A percentile compares a stretch with the other conserved stretches of the same genome.
Conservation (phyloP, 1,140 invertebrate genomes). For the Chionoecetes opilio region DNA sequence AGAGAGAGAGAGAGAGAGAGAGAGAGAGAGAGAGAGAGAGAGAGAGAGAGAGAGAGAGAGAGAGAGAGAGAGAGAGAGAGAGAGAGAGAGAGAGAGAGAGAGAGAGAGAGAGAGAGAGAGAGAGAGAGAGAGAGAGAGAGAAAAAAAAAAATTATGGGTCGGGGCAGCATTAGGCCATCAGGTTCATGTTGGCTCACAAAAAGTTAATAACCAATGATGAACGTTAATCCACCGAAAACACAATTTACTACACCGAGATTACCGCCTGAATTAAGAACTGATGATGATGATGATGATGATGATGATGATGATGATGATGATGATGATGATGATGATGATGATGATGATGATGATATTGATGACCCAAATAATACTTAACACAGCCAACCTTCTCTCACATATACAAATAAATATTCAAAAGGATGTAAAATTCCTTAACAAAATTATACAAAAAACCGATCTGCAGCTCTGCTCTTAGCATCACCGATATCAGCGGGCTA, state of each 20-base stretch:
- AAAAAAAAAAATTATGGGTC: conserved; percentile 14
- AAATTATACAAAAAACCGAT: too few relatives aligned
- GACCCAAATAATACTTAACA: too few relatives aligned
- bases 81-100: conserved; percentile 20
- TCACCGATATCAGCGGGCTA: too few relatives aligned
- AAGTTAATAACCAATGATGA: too few relatives aligned
- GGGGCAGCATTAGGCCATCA: too few relatives aligned
- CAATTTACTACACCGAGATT: not conserved
- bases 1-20: conserved; percentile 20
- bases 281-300: not conserved
- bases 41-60: conserved; percentile 19
- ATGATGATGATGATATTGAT: not conserved
- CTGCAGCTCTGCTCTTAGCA: too few relatives aligned
- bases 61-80: conserved; percentile 20
- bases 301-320: not conserved
- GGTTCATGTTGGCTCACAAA: too few relatives aligned
- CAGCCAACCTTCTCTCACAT: too few relatives aligned
- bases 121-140: conserved; percentile 20
- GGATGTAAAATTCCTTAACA: too few relatives aligned
- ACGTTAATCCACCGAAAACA: too few relatives aligned
- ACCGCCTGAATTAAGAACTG: not conserved
- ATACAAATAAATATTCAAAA: too few relatives aligned
- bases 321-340: not conserved
- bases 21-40: conserved; percentile 19
- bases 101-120: conserved; percentile 19